Evolutionary conservation across 2,797 vertebrate genomes (phyloP), one percentile per base, ranked within the genome.

Genomic region (Podarcis lilfordi): DNA sequence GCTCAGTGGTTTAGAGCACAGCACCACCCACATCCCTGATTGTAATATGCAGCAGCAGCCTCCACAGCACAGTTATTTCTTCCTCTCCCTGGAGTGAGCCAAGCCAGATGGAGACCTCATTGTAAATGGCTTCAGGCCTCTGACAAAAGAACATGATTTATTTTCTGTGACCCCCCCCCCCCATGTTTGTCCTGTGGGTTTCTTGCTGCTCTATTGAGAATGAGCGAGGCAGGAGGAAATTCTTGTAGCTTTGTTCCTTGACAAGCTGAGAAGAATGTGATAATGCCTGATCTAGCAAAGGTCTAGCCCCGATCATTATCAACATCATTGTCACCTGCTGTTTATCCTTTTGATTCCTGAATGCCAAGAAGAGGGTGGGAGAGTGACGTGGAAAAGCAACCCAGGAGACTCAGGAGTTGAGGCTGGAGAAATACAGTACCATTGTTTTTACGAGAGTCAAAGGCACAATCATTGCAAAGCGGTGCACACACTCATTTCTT

Each of bases 71-170:
- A 29, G 17, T 55, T 35, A 7, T 80, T 84, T 72, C 64, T 45
- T 79, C 23, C 32, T 80, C 13, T 59, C 15, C 10, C 32, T 72
- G 23, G 83, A 45, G 50, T 15, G 37, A 74, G 35, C 29, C 10
- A 9, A 35, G 5, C 68, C 61, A 64, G 45, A 50, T 8, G 11
- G 29, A 82, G 61, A 76, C n/a, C 43, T 82, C 6, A 69, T 32
- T 69, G 15, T 25, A 68, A 55, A 69, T 29, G 10, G 45, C 32
- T 32, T n/a, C 79, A 82, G 74, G 17, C 43, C 72, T 37, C 61
- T 81, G 64, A 86, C 27, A 89, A 82, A 82, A 76, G 32, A 68
- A 55, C 21, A n/a, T 68, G 55, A 76, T 76, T 81, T 66, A 66
- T 77, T 80, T 75, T 27, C 8, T 25, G 27, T 1, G 55, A 43